Percentiles rank a stretch among this genome's conserved stretches.
Evolutionary conservation across 2,888 invertebrate genomes (phyloP).

Genomic region (Tineola bisselliella): DNA sequence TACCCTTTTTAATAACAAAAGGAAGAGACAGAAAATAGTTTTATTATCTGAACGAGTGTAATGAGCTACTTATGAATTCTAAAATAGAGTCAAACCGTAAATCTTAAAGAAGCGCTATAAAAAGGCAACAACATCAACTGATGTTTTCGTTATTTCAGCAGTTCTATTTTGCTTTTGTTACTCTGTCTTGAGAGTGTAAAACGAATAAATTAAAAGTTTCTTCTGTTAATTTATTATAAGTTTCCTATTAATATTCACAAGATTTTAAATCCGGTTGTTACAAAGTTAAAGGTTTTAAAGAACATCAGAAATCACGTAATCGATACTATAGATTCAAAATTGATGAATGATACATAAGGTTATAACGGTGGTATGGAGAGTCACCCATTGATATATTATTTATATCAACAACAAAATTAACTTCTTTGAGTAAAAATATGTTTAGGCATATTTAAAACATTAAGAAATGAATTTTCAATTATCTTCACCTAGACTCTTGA

Average conservation of each 20-base stretch:
- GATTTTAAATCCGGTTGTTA: no score
- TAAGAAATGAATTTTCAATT: background rate
- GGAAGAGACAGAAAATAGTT: background rate
- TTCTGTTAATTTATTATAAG: no score
- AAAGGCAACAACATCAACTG: background rate
- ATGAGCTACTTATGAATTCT: background rate
- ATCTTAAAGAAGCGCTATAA: background rate
- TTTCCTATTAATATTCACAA: no score
- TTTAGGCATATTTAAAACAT: background rate
- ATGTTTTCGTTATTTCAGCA: constrained; percentile 2
- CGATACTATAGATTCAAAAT: constrained; percentile 41
- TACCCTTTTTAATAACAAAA: background rate
- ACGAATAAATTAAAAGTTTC: no score
- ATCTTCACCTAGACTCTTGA: background rate
- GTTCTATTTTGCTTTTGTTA: background rate
- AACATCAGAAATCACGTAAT: constrained; percentile 46
- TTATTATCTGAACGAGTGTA: background rate
- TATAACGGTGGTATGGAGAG: constrained; percentile 4
- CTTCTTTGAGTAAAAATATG: constrained; percentile 13
- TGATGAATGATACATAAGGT: constrained; percentile 54
- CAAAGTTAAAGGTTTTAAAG: no score
- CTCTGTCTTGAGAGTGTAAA: background rate
- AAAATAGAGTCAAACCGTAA: background rate
- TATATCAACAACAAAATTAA: constrained; percentile 8
- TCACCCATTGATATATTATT: constrained; percentile 1